phyloP scores from a whole-genome alignment of 2,113 vertebrate species.

The Romanogobio albipinnatus region DNA sequence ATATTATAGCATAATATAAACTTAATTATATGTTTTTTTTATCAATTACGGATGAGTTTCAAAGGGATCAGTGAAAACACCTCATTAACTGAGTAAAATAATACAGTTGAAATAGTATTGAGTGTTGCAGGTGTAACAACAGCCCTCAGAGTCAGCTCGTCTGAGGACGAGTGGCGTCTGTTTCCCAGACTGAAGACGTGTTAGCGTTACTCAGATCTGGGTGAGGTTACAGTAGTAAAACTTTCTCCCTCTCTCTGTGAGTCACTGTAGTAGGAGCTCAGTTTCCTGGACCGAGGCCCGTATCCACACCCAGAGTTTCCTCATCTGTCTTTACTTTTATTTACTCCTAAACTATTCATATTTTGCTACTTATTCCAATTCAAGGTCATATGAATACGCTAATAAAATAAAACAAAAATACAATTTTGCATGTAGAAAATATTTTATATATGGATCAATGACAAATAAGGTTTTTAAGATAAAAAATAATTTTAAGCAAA shows the following conservation, averaged over 20 bases:
- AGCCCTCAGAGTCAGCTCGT: not conserved
- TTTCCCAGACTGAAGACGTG: constrained; percentile 43
- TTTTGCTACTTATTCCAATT: not conserved
- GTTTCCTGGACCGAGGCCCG: not conserved
- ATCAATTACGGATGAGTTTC: no score
- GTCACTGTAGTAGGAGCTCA: not conserved
- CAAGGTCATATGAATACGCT: no score
- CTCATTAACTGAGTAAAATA: not conserved
- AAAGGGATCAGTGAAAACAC: no score
- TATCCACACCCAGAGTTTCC: not conserved
- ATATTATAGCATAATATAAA: no score
- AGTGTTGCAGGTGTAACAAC: not conserved
- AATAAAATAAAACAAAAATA: not conserved
- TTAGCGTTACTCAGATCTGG: constrained; percentile 61
- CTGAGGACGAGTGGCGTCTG: not conserved
- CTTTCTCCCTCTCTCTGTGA: constrained; percentile 34
- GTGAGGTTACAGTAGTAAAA: constrained; percentile 63
- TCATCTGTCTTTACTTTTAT: not conserved
- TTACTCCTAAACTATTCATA: not conserved
- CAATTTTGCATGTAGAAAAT: not conserved
- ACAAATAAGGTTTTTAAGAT: no score
- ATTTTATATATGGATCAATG: not conserved
- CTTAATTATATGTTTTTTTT: no score
- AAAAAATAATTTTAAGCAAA: no score
- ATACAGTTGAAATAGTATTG: not conserved